phyloP scores from a whole-genome alignment of 1,140 invertebrate species.

The Triops cancriformis region DNA sequence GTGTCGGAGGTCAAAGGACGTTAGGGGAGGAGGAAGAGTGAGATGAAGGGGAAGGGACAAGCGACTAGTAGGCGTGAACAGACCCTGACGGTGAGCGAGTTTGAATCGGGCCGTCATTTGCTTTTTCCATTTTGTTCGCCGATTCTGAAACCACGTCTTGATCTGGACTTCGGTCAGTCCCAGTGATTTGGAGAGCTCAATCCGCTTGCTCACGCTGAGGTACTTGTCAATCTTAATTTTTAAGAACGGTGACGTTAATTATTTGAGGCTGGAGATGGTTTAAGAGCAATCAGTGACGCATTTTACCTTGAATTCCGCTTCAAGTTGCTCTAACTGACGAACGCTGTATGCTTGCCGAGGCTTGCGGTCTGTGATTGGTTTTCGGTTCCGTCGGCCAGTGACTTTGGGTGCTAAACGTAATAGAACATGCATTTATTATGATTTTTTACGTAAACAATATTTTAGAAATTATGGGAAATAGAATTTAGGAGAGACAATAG shows the following conservation, averaged over 20 bases:
- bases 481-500: too few species aligned
- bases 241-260: slow-evolving; percentile 30
- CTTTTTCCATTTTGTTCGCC: slow-evolving; percentile 93
- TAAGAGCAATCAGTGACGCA: background rate
- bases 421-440: slow-evolving; percentile 24
- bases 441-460: too few species aligned
- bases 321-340: slow-evolving; percentile 79
- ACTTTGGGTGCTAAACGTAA: slow-evolving; percentile 61
- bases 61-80: slow-evolving; percentile 61
- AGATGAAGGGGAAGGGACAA: slow-evolving; percentile 32
- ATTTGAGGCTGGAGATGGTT: background rate
- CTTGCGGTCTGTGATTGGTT: slow-evolving; percentile 80
- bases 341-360: slow-evolving; percentile 91
- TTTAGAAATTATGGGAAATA: too few species aligned
- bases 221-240: slow-evolving; percentile 74
- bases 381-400: slow-evolving; percentile 63
- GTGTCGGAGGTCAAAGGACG: slow-evolving; percentile 15
- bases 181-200: slow-evolving; percentile 81
- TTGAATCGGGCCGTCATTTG: slow-evolving; percentile 80
- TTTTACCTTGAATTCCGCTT: slow-evolving; percentile 79
- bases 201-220: slow-evolving; percentile 84
- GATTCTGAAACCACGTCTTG: slow-evolving; percentile 95
- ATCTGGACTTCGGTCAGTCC: slow-evolving; percentile 91
- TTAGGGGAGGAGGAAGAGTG: background rate
- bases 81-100: slow-evolving; percentile 72